These are phyloP conservation scores for Toxotes chatareus DNA, from an alignment of 2,113 vertebrate species.

Conservation along the genomic window DNA sequence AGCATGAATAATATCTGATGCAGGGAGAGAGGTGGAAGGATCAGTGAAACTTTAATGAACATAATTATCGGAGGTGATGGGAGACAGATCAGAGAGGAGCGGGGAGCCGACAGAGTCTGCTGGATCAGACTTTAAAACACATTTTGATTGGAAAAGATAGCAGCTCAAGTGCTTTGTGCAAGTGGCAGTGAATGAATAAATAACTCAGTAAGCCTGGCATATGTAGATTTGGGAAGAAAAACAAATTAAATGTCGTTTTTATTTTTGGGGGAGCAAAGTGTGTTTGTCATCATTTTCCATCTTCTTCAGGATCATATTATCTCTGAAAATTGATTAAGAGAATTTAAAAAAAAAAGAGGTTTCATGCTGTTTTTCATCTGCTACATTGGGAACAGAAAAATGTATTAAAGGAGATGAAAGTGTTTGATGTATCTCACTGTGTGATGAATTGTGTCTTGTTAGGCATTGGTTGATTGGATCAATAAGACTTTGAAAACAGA, in stretches of 20 bases:
- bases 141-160: slow-evolving; percentile 33
- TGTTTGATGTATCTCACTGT: slow-evolving; percentile 47
- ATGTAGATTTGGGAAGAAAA: slow-evolving; percentile 3
- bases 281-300: slow-evolving; percentile 22
- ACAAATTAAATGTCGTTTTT: not conserved
- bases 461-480: slow-evolving; percentile 92
- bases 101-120: slow-evolving; percentile 22
- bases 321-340: slow-evolving; percentile 14
- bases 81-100: slow-evolving; percentile 37
- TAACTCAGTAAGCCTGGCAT: slow-evolving; percentile 2
- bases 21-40: slow-evolving; percentile 53
- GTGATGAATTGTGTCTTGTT: slow-evolving; percentile 57
- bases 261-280: not conserved
- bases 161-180: slow-evolving; percentile 25
- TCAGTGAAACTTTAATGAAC: slow-evolving; percentile 74
- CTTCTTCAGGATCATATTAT: not conserved
- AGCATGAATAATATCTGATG: slow-evolving; percentile 59
- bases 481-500: slow-evolving; percentile 88
- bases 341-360: slow-evolving; percentile 15
- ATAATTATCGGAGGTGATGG: slow-evolving; percentile 68
- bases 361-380: slow-evolving; percentile 27
- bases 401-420: slow-evolving; percentile 30
- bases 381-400: slow-evolving; percentile 11
- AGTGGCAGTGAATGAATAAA: slow-evolving; percentile 27
- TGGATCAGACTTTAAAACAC: slow-evolving; percentile 28